Conservation (phyloP, 2,888 invertebrate species). For the Gortyna flavago region DNA sequence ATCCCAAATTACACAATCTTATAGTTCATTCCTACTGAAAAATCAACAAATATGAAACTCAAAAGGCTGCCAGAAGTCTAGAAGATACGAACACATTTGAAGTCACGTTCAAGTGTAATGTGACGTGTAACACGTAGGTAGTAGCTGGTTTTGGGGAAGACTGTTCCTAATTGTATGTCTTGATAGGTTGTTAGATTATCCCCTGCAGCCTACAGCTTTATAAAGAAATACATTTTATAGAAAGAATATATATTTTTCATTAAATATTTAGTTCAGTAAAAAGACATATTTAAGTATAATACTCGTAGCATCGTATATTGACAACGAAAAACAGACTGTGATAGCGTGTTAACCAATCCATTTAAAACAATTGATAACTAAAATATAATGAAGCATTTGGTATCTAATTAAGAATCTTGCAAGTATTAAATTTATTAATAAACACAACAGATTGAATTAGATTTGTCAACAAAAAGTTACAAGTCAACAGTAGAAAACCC, state of each 20-base stretch:
- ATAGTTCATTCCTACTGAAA: neutral
- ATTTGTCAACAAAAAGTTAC: neutral
- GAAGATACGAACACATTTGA: constrained; percentile 47
- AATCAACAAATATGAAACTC: neutral
- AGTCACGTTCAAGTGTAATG: constrained; percentile 61
- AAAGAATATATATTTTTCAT: neutral
- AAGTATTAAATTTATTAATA: neutral
- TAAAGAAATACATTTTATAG: too few relatives aligned
- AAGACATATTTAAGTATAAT: neutral
- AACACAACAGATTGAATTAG: neutral
- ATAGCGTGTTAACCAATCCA: neutral
- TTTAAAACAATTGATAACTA: neutral
- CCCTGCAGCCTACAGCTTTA: neutral
- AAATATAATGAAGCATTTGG: neutral
- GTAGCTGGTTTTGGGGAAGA: constrained; percentile 59
- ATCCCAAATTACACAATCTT: neutral
- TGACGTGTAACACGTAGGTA: constrained; percentile 64
- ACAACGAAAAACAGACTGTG: neutral
- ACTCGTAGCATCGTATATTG: neutral
- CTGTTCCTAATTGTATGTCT: constrained; percentile 49
- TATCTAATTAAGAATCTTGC: neutral
- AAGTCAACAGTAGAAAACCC: neutral
- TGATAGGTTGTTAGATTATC: constrained; percentile 53
- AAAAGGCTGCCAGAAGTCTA: constrained; percentile 20
- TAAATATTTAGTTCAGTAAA: neutral